These are phyloP conservation scores for Achatina immaculata DNA, from an alignment of 1,140 invertebrate genomes.

Conservation along the genomic window DNA sequence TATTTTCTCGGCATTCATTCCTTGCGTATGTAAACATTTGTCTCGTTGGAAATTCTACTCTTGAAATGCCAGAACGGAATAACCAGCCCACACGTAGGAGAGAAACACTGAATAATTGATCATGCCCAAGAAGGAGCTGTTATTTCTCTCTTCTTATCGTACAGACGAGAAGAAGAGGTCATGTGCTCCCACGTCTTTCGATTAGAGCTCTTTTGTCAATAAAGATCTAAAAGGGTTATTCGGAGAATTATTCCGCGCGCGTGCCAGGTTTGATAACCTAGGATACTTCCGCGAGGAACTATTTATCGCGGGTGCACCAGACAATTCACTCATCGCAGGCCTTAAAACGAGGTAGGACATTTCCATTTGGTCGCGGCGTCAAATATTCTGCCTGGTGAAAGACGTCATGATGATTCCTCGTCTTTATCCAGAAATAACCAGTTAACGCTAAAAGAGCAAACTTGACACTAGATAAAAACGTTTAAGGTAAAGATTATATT, in stretches of 20 bases:
- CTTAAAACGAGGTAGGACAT: neutral
- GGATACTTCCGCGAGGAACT: neutral
- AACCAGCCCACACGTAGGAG: neutral
- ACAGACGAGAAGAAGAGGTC: conserved; percentile 3
- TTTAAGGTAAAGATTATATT: no score
- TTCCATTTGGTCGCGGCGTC: conserved; percentile 1
- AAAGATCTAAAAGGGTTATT: conserved; percentile 7
- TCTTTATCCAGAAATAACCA: neutral
- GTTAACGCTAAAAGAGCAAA: neutral
- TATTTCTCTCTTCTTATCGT: neutral
- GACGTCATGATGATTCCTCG: neutral
- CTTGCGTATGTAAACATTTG: conserved; percentile 12
- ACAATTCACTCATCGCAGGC: neutral
- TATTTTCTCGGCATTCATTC: conserved; percentile 6
- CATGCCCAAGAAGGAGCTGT: neutral
- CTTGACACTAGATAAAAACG: neutral
- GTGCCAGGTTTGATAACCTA: conserved; percentile 13
- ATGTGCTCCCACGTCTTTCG: neutral
- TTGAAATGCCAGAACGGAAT: conserved; percentile 7
- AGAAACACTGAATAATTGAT: conserved; percentile 15
- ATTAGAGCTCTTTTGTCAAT: neutral
- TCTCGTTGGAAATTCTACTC: neutral
- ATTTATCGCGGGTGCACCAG: neutral
- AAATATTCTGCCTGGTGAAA: neutral
- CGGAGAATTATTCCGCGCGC: neutral